Evolutionary conservation across 2,113 vertebrate species (phyloP).

Genomic region (Syrrhaptes paradoxus): DNA sequence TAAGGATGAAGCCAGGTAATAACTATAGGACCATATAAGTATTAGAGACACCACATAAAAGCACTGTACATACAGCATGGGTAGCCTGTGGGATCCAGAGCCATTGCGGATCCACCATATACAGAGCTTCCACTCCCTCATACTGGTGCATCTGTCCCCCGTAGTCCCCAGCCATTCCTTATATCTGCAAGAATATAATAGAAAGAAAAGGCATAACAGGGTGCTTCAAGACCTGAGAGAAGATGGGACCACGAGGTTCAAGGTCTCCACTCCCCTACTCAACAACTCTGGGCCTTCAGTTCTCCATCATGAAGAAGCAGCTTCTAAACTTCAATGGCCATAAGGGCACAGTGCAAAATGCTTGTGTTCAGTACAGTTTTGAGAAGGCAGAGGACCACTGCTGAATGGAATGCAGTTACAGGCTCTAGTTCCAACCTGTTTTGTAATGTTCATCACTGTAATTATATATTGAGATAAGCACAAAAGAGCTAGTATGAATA

Average conservation of each 20-base stretch:
- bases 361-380: neutral
- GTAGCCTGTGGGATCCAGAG: neutral
- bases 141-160: neutral
- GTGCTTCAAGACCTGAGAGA: slow-evolving; percentile 11
- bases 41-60: neutral
- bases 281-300: neutral
- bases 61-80: neutral
- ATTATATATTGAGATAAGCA: neutral
- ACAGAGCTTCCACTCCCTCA: neutral
- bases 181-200: slow-evolving; percentile 15
- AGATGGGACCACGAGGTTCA: neutral
- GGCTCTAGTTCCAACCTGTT: neutral
- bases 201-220: slow-evolving; percentile 27
- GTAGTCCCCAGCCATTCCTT: neutral
- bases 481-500: neutral
- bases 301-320: neutral
- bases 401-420: neutral
- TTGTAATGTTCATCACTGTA: neutral
- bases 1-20: neutral
- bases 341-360: neutral
- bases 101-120: neutral
- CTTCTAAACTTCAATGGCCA: neutral
- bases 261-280: neutral
- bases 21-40: neutral
- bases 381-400: neutral